Evolutionary conservation across 2,888 invertebrate genomes (phyloP).

Genomic region (Eudemis profundana): DNA sequence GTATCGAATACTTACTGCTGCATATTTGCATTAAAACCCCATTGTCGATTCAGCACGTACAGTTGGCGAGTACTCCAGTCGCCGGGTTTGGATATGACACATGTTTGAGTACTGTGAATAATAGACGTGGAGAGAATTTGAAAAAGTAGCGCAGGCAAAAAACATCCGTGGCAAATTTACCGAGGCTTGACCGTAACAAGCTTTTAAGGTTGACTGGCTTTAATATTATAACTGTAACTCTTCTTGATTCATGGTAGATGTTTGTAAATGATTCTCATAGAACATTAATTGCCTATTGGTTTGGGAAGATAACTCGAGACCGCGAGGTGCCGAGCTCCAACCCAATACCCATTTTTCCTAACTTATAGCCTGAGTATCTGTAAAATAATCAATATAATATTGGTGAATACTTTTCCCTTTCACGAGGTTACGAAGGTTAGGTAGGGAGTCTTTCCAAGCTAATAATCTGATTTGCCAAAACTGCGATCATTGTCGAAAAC

Average conservation of each 20-base stretch:
- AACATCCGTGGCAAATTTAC: slow-evolving; percentile 47
- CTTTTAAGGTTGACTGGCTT: slow-evolving; percentile 37
- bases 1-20: slow-evolving; percentile 62
- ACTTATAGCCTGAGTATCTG: too few species aligned
- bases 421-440: too few species aligned
- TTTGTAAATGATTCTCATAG: neutral
- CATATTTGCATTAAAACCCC: slow-evolving; percentile 73
- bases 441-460: too few species aligned
- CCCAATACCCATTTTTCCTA: too few species aligned
- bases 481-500: too few species aligned
- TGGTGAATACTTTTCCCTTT: too few species aligned
- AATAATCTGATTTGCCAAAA: too few species aligned
- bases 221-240: slow-evolving; percentile 28
- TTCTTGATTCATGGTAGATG: slow-evolving; percentile 9
- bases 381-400: too few species aligned
- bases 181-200: slow-evolving; percentile 43
- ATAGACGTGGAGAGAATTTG: slow-evolving; percentile 60
- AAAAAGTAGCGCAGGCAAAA: slow-evolving; percentile 56
- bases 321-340: too few species aligned
- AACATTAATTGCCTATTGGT: too few species aligned
- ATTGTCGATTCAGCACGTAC: slow-evolving; percentile 73
- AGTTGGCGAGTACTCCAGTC: slow-evolving; percentile 56
- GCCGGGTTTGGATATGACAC: slow-evolving; percentile 79
- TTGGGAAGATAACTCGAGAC: too few species aligned
- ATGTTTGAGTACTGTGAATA: slow-evolving; percentile 66